Evolutionary conservation across 2,888 invertebrate genomes (phyloP).

Genomic region (Colostygia pectinataria): DNA sequence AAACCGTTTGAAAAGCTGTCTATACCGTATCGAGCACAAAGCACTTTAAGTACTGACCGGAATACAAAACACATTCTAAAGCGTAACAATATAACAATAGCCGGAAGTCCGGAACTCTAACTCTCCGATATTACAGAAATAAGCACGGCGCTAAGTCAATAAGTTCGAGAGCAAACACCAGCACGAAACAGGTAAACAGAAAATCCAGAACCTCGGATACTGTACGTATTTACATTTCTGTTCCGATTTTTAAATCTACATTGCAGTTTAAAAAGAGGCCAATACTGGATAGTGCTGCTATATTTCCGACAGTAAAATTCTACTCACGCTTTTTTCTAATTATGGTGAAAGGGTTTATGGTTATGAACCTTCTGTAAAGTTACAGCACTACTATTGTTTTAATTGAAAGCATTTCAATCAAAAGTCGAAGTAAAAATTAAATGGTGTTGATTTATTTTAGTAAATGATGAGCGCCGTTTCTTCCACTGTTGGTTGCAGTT

Average conservation of each 20-base stretch:
- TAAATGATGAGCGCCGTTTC: no score
- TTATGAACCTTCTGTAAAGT: no score
- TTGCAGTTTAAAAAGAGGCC: slow-evolving; percentile 13
- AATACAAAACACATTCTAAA: slow-evolving; percentile 4
- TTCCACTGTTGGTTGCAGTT: no score
- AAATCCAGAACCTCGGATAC: slow-evolving; percentile 42
- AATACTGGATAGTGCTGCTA: slow-evolving; percentile 10
- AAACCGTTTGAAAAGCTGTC: background rate
- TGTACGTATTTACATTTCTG: slow-evolving; percentile 38
- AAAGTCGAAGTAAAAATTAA: no score
- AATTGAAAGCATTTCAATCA: no score
- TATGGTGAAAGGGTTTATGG: background rate
- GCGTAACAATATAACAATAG: slow-evolving; percentile 12
- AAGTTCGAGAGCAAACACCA: slow-evolving; percentile 43
- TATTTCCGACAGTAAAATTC: background rate
- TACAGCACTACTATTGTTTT: no score
- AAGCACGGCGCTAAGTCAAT: slow-evolving; percentile 45
- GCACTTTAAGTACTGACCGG: slow-evolving; percentile 2
- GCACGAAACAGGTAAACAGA: slow-evolving; percentile 38
- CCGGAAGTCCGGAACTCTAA: slow-evolving; percentile 18
- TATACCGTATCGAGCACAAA: background rate
- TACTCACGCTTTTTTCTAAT: slow-evolving; percentile 4
- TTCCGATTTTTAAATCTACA: slow-evolving; percentile 34
- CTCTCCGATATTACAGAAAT: slow-evolving; percentile 26
- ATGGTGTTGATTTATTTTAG: no score